phyloP scores from a whole-genome alignment of 2,113 vertebrate genomes.

The Pagrus major region DNA sequence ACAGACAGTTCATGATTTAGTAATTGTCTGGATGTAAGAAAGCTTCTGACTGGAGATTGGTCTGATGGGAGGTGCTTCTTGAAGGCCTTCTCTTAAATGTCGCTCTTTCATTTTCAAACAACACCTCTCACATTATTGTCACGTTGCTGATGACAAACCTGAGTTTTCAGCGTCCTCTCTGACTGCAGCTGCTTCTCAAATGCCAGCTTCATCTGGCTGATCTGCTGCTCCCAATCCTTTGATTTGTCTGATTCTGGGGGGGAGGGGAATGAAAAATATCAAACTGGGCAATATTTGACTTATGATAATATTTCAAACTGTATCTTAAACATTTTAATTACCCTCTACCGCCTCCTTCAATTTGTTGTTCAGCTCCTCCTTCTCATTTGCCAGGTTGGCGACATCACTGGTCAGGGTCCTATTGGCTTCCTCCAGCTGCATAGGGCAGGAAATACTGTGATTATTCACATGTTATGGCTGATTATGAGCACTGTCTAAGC shows the following conservation, averaged over 20 bases:
- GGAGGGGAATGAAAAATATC: not conserved
- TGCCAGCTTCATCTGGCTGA: constrained; percentile 88
- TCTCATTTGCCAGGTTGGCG: constrained; percentile 97
- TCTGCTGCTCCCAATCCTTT: constrained; percentile 90
- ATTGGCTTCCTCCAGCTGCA: constrained; percentile 96
- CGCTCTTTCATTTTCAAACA: not conserved
- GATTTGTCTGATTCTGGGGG: constrained; percentile 87
- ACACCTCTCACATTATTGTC: not conserved
- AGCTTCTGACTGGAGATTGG: not conserved
- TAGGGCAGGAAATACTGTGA: constrained; percentile 1
- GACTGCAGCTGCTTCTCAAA: constrained; percentile 95
- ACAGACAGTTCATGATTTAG: not conserved
- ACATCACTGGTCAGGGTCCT: constrained; percentile 95
- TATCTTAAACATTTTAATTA: constrained; percentile 69
- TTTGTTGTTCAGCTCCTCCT: constrained; percentile 98
- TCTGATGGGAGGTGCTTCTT: not conserved
- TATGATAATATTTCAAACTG: not conserved
- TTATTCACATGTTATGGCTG: not conserved
- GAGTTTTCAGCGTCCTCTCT: constrained; percentile 97
- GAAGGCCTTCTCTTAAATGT: too few species aligned
- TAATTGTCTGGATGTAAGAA: not conserved
- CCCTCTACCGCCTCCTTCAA: constrained; percentile 92
- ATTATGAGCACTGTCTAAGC: not conserved
- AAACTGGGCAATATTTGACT: not conserved
- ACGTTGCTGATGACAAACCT: constrained; percentile 79